Conservation (phyloP, 2,797 vertebrate species). For the Microchirus variegatus region DNA sequence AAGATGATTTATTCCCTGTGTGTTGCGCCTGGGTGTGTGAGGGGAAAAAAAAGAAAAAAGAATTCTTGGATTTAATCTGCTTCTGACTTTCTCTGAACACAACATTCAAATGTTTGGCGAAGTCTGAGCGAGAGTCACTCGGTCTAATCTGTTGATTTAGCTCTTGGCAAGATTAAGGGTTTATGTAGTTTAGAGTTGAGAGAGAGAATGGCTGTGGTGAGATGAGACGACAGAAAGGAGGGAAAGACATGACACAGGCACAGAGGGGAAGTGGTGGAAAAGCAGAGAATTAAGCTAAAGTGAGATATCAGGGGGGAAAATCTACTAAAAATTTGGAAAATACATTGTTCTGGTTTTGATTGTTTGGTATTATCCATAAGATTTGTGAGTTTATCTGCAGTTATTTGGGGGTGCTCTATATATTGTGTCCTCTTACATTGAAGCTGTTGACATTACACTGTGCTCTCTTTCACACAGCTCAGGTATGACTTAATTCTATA, state of each 20-base stretch:
- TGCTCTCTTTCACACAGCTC: slow-evolving; percentile 21
- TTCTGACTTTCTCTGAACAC: slow-evolving; percentile 75
- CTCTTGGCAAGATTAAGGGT: slow-evolving; percentile 73
- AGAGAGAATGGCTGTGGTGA: slow-evolving; percentile 40
- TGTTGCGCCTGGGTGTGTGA: slow-evolving; percentile 41
- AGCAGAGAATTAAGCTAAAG: slow-evolving; percentile 11
- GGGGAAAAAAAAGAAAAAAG: slow-evolving; percentile 25
- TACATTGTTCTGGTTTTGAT: too few relatives aligned
- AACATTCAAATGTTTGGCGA: slow-evolving; percentile 66
- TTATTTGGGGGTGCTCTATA: too few relatives aligned
- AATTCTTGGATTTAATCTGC: slow-evolving; percentile 76
- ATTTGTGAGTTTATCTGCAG: too few relatives aligned
- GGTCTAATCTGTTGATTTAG: slow-evolving; percentile 79
- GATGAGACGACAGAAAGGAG: slow-evolving; percentile 35
- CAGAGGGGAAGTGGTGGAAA: slow-evolving; percentile 19
- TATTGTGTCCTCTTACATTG: slow-evolving; percentile 18
- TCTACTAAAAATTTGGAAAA: too few relatives aligned
- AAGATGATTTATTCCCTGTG: slow-evolving; percentile 27
- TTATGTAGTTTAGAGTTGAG: slow-evolving; percentile 44
- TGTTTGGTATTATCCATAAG: not conserved
- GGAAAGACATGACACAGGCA: slow-evolving; percentile 33
- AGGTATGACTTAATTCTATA: slow-evolving; percentile 4
- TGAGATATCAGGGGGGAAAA: too few relatives aligned
- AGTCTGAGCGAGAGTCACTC: slow-evolving; percentile 58
- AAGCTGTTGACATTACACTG: slow-evolving; percentile 36